Evolutionary conservation across 2,113 vertebrate species (phyloP).

Genomic region (Vombatus ursinus): DNA sequence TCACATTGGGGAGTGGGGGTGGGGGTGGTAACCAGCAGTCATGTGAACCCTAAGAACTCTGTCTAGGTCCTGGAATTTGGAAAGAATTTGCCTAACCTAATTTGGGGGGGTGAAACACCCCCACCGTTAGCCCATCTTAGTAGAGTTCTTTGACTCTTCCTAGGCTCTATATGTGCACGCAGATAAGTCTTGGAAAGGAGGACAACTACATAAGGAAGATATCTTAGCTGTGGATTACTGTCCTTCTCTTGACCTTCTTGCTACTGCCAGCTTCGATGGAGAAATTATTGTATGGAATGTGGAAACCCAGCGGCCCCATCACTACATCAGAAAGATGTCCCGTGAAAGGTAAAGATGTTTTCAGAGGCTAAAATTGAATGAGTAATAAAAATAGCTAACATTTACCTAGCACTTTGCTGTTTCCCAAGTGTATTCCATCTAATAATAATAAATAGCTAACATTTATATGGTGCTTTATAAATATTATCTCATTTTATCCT

Average conservation of each 20-base stretch:
- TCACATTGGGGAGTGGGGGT: rapidly evolving
- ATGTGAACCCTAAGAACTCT: no score
- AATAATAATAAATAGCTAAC: neutral
- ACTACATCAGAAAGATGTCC: constrained; percentile 42
- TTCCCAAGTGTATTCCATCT: neutral
- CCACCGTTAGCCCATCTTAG: neutral
- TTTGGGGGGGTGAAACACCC: rapidly evolving
- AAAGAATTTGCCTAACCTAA: neutral
- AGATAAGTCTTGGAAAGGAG: constrained; percentile 74
- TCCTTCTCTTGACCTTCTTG: constrained; percentile 68
- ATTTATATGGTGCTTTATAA: neutral
- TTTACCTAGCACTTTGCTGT: neutral
- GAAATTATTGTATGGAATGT: constrained; percentile 77
- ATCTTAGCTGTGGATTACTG: constrained; percentile 69
- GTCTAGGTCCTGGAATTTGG: neutral
- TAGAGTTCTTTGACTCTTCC: neutral
- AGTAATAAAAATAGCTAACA: neutral
- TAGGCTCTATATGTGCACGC: constrained; percentile 71
- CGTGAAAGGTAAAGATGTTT: neutral
- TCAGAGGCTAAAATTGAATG: neutral
- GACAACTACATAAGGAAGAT: constrained; percentile 62
- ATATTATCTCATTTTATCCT: neutral
- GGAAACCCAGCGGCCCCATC: constrained; percentile 65
- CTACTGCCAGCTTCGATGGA: constrained; percentile 76
- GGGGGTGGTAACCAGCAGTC: no score